Evolutionary conservation across 2,888 invertebrate species (phyloP), one percentile per base, ranked within the genome.

Genomic region (Sicus ferrugineus): DNA sequence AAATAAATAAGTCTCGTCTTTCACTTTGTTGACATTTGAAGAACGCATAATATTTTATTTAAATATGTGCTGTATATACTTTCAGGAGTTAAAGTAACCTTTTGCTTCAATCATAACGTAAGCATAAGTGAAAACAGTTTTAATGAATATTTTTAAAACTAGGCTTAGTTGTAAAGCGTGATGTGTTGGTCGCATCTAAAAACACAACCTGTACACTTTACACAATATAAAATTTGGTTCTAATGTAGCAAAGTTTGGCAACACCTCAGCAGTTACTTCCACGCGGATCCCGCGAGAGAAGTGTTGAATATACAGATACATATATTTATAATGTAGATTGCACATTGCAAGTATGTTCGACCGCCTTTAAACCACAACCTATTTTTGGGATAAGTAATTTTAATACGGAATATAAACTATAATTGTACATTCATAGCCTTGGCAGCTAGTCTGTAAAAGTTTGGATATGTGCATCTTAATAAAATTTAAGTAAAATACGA

Each of bases 141-240:
- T 67, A 46, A 46, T 67, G 31, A 46, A 59, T 59, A 67, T 59
- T 58, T 67, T 67, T 23, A 66, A 67, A 67, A 31, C 23, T 59
- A 67, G 46, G 59, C 23, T 59, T 67, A 67, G 46, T 48, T 30
- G 58, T 62, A 70, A 31, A 31, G 59, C 75, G 76, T 80, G 81
- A 83, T 83, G 83, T 80, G 78, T 81, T 80, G 82, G 82, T 82
- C 78, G 80, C 82, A 83, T 83, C 82, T 83, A 81, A 83, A 83
- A 83, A 76, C 78, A 81, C 74, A 80, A 81, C 83, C 81, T 81
- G 75, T 75, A 75, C 76, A 75, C 75, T 79, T 75, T 23, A 67
- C 23, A 54, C 59, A 30, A 31, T 3, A 59, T 5, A 31, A 59
- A 59, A 59, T 11, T 1, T n/a, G n/a, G n/a, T n/a, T n/a, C n/a